Base-by-base conservation (phyloP, 2,888 invertebrate genomes). In the Capitulum mitella region DNA sequence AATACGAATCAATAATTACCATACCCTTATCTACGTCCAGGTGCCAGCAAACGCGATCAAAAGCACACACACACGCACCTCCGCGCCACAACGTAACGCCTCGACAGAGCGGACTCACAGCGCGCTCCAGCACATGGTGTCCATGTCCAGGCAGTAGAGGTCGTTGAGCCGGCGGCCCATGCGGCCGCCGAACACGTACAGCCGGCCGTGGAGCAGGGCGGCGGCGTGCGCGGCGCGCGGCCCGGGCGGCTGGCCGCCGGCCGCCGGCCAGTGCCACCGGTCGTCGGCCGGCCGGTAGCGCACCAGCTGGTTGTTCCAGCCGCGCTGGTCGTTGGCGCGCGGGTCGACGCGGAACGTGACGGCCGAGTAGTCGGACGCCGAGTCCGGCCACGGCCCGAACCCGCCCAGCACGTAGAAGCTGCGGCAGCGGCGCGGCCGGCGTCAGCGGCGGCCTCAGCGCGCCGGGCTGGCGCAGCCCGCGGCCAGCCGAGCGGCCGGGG, bases 171-270 rank as follows among this genome's bases (percentile, higher is more conserved):
- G 61, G n/a, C 22, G 34, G 34, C 78, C 79, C 46, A 78, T 79
- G 12, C 81, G 75, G 40, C 81, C 81, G 14, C 81, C 81, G 77
- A 81, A 81, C 37, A 81, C 70, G 51, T 79, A 81, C n/a, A 79
- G 80, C 37, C 74, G 78, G 74, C 80, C 78, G 54, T 78, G 79
- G 3, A 78, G 46, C 16, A 76, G 70, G 48, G 80, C 80, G 58
- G 81, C 81, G 22, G 81, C 78, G 74, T 81, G 81, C 3, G 81
- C 81, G 19, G 81, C 81, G 78, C 81, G 78, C 43, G 81, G 80
- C 1, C 78, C 43, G 26, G 81, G 81, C 70, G 76, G 79, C 8
- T 51, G 46, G 1, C 81, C 81, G n/a, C 6, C 64, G 6, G 80
- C 78, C 26, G 48, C 75, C 0, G 80, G 80, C 81, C 81, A 81